Evolutionary conservation across 2,888 invertebrate genomes (phyloP).

Genomic region (Notodonta dromedarius): DNA sequence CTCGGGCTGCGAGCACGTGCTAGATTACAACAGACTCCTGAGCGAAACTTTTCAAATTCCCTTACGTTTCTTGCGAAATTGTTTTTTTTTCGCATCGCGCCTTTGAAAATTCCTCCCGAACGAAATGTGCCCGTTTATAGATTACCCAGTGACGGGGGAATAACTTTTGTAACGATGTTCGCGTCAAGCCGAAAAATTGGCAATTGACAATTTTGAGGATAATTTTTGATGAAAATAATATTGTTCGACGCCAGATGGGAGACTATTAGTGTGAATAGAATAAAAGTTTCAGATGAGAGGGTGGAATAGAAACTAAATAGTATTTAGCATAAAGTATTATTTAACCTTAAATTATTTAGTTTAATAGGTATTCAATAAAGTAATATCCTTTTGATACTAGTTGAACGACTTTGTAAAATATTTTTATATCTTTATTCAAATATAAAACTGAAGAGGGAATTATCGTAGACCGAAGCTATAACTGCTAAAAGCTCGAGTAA

Average conservation of each 20-base stretch:
- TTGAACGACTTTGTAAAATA: too few relatives aligned
- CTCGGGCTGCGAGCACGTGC: constrained; percentile 38
- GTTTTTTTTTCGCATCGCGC: constrained; percentile 44
- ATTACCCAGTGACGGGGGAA: constrained; percentile 47
- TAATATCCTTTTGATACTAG: background rate
- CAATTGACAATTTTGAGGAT: constrained; percentile 53
- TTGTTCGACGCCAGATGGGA: constrained; percentile 10
- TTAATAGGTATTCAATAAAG: background rate
- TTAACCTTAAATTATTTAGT: too few relatives aligned
- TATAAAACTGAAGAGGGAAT: too few relatives aligned
- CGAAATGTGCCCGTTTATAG: constrained; percentile 50
- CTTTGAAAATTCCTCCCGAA: constrained; percentile 20
- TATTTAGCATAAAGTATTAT: background rate
- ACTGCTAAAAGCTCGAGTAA: constrained; percentile 1
- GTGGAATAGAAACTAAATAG: background rate
- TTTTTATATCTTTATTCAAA: too few relatives aligned
- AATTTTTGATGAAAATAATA: constrained; percentile 35
- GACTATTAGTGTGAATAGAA: background rate
- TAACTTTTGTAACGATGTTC: constrained; percentile 54
- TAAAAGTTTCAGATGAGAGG: background rate
- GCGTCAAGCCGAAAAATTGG: constrained; percentile 48
- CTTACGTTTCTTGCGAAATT: constrained; percentile 42
- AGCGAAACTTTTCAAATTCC: constrained; percentile 47
- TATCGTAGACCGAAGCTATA: too few relatives aligned
- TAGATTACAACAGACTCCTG: constrained; percentile 40